Base-by-base conservation (phyloP, 2,797 vertebrate genomes). In the Arrhamphus sclerolepis region DNA sequence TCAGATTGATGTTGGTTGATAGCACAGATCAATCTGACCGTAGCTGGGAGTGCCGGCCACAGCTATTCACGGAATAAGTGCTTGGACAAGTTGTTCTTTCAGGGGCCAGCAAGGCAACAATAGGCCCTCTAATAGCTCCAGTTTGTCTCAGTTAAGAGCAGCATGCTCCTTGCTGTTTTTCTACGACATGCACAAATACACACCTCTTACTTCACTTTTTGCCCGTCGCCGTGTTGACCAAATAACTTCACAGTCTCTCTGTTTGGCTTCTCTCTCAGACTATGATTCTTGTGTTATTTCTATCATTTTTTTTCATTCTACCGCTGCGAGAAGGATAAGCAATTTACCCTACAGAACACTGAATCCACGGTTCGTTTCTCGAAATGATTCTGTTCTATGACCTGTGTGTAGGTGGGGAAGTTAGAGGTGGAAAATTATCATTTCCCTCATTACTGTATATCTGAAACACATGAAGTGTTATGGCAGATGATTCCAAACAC, bases 91-190 rank as follows among this genome's bases (percentile, higher is more conserved):
- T 83, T 87, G 83, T 89, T 90, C 85, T 86, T 88, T 88, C 75
- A 87, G 82, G 58, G 80, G 68, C 75, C 66, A 58, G 82, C 66
- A 58, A 19, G 78, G 75, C 82, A 87, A 92, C 89, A 90, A 92
- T 87, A 75, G 87, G 52, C 55, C 75, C 53, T 59, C 71, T 89
- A 92, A 92, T 91, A 84, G 87, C 80, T 77, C 65, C 83, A 80
- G 84, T 92, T 90, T 90, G 88, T 91, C 89, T 91, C 87, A 76
- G 86, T 92, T 92, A 90, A 82, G 80, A 83, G 70, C 80, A 76
- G 82, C 77, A 78, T 63, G 66, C 72, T 28, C 52, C 67, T 39
- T 21, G 22, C 14, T 41, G 42, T 41, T 62, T 68, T 66, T 61
- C 28, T n/a, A 2, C 44, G 13, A 8, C 73, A 46, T 16, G 18